Base-by-base conservation (phyloP, 1,140 invertebrate species). In the Lysiphlebus fabarum region DNA sequence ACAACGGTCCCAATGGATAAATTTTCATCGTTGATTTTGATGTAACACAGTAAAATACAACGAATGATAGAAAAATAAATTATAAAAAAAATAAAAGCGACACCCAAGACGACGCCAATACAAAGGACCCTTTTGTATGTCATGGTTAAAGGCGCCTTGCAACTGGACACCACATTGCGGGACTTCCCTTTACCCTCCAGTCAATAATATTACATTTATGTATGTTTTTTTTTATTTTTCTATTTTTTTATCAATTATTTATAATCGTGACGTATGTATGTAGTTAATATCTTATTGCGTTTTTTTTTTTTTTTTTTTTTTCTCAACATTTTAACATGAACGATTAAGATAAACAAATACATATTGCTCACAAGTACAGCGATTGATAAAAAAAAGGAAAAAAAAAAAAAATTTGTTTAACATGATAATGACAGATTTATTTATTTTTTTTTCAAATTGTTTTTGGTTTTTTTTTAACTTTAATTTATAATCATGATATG, bases 61-160 rank as follows among this genome's bases (percentile, higher is more conserved):
- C 17, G 17, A 26, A 26, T 4, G 17, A 26, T 26, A 26, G 17
- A 26, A 26, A 26, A 26, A 26, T 0, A 26, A 26, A 26, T 26
- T 26, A 26, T 26, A 4, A 26, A 26, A 26, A 26, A 26, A 26
- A 26, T 2, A 26, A 26, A 26, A 17, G 3, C 17, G 17, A 7
- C 36, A 26, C 6, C 51, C 38, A n/a, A 51, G 14, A 5, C 26
- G 62, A 57, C 48, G 56, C 17, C 48, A 61, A 64, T 59, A 77
- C 72, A 78, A 76, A 75, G 73, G 70, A 65, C 57, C 59, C 73
- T 69, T 77, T 78, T 78, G 66, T 75, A 61, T 59, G 58, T 54
- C 61, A 66, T 65, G 62, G 60, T 50, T 59, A 42, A 44, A 53
- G 62, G 50, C 58, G 64, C 64, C 68, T 66, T 71, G 71, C 66